Conservation (phyloP, 2,797 vertebrate species). For the Choloepus didactylus region DNA sequence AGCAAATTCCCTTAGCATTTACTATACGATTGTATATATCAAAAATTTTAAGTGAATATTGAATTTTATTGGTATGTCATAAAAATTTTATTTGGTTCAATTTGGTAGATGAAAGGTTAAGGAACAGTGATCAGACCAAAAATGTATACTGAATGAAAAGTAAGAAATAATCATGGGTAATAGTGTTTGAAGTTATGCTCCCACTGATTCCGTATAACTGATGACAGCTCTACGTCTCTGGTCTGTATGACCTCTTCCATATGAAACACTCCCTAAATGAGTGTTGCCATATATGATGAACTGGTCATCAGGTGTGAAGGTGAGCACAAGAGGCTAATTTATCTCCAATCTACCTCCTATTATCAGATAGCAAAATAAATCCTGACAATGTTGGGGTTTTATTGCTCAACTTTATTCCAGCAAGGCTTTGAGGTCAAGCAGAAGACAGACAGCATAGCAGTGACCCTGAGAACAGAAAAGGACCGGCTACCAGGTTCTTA, state of each 20-base stretch:
- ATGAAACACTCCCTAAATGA: neutral
- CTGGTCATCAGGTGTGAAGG: neutral
- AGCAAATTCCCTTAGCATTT: constrained; percentile 21
- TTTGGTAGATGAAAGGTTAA: neutral
- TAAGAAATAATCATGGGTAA: neutral
- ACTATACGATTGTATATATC: neutral
- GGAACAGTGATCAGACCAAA: neutral
- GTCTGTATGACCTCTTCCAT: neutral
- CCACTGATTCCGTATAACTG: neutral
- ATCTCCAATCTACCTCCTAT: neutral
- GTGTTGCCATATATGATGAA: neutral
- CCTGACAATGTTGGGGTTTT: neutral
- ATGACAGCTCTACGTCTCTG: neutral
- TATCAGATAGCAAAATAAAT: neutral
- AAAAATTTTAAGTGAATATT: neutral
- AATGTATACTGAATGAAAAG: neutral
- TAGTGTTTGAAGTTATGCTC: neutral
- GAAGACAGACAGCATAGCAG: neutral
- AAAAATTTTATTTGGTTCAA: neutral
- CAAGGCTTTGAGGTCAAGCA: neutral
- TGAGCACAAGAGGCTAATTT: neutral
- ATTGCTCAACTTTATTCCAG: neutral
- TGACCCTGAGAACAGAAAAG: neutral
- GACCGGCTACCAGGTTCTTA: neutral
- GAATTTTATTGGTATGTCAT: no score